Evolutionary conservation across 1,140 invertebrate species (phyloP).

Genomic region (Liolophura sinensis): DNA sequence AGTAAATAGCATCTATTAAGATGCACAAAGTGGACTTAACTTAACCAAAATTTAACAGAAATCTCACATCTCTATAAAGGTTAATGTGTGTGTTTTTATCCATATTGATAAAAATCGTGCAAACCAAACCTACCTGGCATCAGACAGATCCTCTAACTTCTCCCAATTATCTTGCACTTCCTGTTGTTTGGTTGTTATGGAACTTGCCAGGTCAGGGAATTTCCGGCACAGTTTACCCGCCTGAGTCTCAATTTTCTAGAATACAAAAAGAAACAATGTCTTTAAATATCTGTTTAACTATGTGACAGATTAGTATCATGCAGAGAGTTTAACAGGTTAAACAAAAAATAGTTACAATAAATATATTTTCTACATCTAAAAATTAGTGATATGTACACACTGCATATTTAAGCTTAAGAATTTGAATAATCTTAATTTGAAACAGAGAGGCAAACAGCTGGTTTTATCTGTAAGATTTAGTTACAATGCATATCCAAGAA

Average conservation of each 20-base stretch:
- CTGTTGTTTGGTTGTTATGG: constrained; percentile 88
- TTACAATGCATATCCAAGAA: no score
- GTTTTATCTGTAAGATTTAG: no score
- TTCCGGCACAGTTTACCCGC: constrained; percentile 76
- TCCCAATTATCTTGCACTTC: constrained; percentile 96
- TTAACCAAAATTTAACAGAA: no score
- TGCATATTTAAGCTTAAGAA: no score
- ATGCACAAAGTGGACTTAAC: no score
- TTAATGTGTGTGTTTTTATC: no score
- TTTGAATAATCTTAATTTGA: no score
- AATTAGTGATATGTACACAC: no score
- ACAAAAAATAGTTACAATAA: not conserved
- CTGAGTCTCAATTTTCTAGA: constrained; percentile 51
- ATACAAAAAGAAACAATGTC: constrained; percentile 2
- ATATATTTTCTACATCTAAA: not conserved
- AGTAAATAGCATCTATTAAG: no score
- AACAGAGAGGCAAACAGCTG: no score
- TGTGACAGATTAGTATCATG: not conserved
- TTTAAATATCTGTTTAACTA: not conserved
- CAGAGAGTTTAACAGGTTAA: not conserved
- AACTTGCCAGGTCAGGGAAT: constrained; percentile 88
- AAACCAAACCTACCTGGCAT: constrained; percentile 34
- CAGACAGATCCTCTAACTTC: constrained; percentile 71
- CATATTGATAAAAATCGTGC: no score
- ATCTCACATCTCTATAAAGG: no score